Evolutionary conservation across 2,797 vertebrate species (phyloP), one percentile per base, ranked within the genome.

Genomic region (Acipenser ruthenus): DNA sequence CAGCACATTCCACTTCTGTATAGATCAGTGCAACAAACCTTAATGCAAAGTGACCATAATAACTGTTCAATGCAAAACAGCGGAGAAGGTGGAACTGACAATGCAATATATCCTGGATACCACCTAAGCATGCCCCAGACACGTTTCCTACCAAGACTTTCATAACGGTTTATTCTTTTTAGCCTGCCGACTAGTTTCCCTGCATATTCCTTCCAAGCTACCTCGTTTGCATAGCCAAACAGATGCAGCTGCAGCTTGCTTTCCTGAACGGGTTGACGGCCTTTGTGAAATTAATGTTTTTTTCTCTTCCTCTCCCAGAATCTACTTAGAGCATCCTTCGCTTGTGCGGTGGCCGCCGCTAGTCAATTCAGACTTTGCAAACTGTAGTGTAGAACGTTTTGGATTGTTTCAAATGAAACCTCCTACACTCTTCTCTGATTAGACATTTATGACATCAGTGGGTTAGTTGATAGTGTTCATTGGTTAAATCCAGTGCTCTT

Each of bases 401-500:
- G 60, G 60, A 18, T 18, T 62, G 15, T 8, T 23, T 62, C 60
- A 18, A 10, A 23, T 7, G 60, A 13, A 10, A 62, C 60, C 13
- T 37, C 60, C 60, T 18, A 10, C 47, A 10, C 18, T 10, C 7
- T 13, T 37, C 8, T 48, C 23, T 37, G 47, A 62, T 37, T 62
- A 48, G 60, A 62, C 10, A 48, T 62, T 62, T 62, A 62, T 62
- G 60, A 62, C 60, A 62, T 62, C 60, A 62, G 11, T 8, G 60
- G 18, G 5, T n/a, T 6, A 18, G 18, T 62, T 62, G 6, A 10
- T 23, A 37, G 60, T 62, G 60, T 48, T 74, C 53, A 88, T 88
- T 88, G 87, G 88, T 69, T 72, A 10, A 0, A 0, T 7, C 13
- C 8, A 59, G 10, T 52, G 60, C 85, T 84, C 0, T 59, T 90